phyloP scores from a whole-genome alignment of 2,113 vertebrate genomes.

The Albula glossodonta region DNA sequence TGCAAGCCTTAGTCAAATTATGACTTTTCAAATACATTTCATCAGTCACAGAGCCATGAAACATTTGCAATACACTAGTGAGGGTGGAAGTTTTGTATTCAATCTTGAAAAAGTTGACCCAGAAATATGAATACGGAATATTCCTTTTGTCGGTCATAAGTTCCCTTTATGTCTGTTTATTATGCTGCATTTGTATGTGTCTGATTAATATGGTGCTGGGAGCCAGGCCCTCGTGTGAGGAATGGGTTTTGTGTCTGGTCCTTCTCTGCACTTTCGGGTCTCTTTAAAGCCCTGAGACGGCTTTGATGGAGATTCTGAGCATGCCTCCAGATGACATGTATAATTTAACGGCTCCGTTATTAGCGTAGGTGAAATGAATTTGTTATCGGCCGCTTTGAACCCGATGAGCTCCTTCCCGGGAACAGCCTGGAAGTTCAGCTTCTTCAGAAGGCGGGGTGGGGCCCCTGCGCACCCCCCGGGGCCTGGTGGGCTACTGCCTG shows the following conservation, averaged over 20 bases:
- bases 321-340: constrained; percentile 17
- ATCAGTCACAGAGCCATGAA: too few relatives aligned
- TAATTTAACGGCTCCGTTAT: constrained; percentile 25
- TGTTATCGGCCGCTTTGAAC: constrained; percentile 20
- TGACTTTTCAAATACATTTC: too few relatives aligned
- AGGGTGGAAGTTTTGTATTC: too few relatives aligned
- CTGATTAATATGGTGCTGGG: not conserved
- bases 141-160: not conserved
- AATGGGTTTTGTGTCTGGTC: not conserved
- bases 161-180: not conserved
- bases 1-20: too few relatives aligned
- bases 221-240: not conserved
- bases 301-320: not conserved
- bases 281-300: not conserved
- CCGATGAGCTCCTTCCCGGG: constrained; percentile 1
- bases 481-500: not conserved
- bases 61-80: too few relatives aligned
- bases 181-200: not conserved
- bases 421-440: not conserved
- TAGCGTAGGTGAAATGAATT: constrained; percentile 27
- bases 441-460: not conserved
- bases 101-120: too few relatives aligned
- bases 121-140: not conserved
- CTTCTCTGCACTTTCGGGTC: too few relatives aligned
- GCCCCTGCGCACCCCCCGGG: too few relatives aligned